These are phyloP conservation scores for Oreortyx pictus DNA, from an alignment of 2,797 vertebrate species.

Conservation along the genomic window DNA sequence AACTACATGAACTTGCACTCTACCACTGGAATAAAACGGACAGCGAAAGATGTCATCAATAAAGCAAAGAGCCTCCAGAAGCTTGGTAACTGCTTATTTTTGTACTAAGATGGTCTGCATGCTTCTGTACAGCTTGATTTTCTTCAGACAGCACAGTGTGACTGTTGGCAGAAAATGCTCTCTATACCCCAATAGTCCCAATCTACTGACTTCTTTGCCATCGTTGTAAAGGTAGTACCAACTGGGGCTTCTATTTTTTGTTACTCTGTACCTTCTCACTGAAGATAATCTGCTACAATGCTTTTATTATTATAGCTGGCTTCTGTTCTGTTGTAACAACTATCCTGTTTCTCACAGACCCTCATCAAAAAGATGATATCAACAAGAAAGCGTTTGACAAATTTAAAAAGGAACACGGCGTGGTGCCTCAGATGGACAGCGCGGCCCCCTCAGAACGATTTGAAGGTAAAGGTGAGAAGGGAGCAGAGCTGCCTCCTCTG, in stretches of 20 bases:
- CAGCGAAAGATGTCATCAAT: conserved; percentile 96
- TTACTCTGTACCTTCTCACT: background rate
- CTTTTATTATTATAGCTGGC: background rate
- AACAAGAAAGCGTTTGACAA: conserved; percentile 99
- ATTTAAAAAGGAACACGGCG: conserved; percentile 93
- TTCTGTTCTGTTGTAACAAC: background rate
- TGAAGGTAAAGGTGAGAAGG: conserved; percentile 82
- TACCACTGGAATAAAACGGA: conserved; percentile 90
- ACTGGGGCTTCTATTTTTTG: background rate
- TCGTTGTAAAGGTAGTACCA: background rate
- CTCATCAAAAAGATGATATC: conserved; percentile 95
- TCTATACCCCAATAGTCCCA: background rate
- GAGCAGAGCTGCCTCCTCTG: background rate
- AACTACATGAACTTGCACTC: conserved; percentile 99
- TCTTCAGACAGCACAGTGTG: background rate
- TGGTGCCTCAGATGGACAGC: conserved; percentile 88
- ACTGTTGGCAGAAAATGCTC: background rate
- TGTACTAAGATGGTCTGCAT: conserved; percentile 8
- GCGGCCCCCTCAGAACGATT: conserved; percentile 94
- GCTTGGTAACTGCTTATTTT: conserved; percentile 84
- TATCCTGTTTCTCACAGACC: conserved; percentile 82
- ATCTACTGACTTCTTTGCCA: background rate
- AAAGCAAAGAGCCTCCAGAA: conserved; percentile 98
- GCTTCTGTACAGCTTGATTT: background rate
- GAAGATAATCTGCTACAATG: background rate